Conservation (phyloP, 2,888 invertebrate genomes). For the Tiliacea citrago region DNA sequence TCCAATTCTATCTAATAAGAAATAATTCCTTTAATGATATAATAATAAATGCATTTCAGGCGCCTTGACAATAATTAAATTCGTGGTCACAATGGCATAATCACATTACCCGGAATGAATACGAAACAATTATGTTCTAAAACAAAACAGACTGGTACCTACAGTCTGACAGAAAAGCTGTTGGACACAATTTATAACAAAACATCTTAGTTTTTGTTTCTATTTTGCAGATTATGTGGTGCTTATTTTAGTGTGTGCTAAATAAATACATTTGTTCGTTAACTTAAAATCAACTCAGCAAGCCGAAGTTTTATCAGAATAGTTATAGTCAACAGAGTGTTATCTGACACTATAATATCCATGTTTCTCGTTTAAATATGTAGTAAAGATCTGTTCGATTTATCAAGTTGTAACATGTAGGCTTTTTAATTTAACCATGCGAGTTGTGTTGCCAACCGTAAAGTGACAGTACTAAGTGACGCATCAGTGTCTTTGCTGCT, state of each 20-base stretch:
- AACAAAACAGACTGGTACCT: slow-evolving; percentile 26
- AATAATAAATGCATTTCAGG: slow-evolving; percentile 19
- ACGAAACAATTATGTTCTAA: slow-evolving; percentile 36
- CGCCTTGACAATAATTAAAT: background rate
- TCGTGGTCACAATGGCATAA: slow-evolving; percentile 27
- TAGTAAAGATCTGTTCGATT: too few species aligned
- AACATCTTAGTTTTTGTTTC: background rate
- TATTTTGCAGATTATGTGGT: too few species aligned
- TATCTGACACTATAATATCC: too few species aligned
- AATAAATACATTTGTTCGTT: too few species aligned
- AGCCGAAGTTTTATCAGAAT: too few species aligned
- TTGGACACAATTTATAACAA: background rate
- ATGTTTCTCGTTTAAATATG: too few species aligned
- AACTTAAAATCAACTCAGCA: too few species aligned
- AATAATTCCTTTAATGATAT: too few species aligned
- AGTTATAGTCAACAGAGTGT: too few species aligned
- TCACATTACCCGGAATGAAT: slow-evolving; percentile 29
- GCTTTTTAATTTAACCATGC: background rate
- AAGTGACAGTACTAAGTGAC: slow-evolving; percentile 20
- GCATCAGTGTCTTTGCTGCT: slow-evolving; percentile 39
- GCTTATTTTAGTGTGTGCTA: too few species aligned
- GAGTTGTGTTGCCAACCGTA: slow-evolving; percentile 3
- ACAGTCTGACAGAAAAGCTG: slow-evolving; percentile 7
- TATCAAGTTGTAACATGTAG: background rate
- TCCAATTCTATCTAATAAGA: too few species aligned